Evolutionary conservation across 2,888 invertebrate genomes (phyloP).

Genomic region (Protophormia terraenovae): DNA sequence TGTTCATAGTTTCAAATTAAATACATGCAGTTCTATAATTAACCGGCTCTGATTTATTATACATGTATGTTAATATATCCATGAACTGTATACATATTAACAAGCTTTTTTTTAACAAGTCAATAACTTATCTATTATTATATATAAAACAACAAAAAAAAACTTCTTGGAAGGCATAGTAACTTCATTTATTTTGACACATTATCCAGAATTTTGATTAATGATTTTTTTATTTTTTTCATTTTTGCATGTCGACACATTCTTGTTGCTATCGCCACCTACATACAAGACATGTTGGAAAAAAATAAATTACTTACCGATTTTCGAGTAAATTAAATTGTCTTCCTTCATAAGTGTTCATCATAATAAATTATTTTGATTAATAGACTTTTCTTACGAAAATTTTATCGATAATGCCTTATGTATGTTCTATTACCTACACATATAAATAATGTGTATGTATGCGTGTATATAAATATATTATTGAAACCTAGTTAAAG

Average conservation of each 20-base stretch:
- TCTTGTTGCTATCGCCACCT: background rate
- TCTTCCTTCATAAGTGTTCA: slow-evolving; percentile 9
- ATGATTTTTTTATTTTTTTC: background rate
- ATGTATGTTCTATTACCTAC: no score
- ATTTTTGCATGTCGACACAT: background rate
- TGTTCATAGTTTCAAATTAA: no score
- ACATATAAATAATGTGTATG: no score
- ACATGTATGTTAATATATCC: no score
- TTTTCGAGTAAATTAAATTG: slow-evolving; percentile 36
- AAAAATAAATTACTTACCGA: slow-evolving; percentile 1
- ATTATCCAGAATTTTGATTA: slow-evolving; percentile 45
- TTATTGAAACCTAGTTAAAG: no score
- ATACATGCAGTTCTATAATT: no score
- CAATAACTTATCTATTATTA: background rate
- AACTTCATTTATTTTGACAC: slow-evolving; percentile 13
- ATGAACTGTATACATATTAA: background rate
- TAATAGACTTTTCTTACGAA: slow-evolving; percentile 23
- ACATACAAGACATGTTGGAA: background rate
- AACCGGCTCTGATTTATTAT: no score
- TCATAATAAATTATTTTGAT: slow-evolving; percentile 60
- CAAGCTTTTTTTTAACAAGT: background rate
- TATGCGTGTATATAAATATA: no score
- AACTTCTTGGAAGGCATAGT: background rate
- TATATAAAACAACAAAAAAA: background rate
- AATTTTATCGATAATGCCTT: background rate